These are phyloP conservation scores for Capromys pilorides DNA, from an alignment of 2,797 vertebrate genomes.

Conservation along the genomic window DNA sequence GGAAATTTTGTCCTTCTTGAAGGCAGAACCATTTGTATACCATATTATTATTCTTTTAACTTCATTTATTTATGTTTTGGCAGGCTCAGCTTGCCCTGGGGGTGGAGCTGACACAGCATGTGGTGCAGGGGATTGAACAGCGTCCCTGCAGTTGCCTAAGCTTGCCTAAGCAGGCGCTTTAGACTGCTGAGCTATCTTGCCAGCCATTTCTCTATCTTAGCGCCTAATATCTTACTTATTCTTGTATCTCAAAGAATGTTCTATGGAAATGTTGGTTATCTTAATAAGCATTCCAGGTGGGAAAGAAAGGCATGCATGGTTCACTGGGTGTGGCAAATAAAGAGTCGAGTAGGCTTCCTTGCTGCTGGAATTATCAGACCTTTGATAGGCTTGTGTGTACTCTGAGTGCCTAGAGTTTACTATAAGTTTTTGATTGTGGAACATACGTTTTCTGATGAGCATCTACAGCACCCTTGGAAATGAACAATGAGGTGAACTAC, in stretches of 20 bases:
- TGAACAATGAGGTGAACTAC: background rate
- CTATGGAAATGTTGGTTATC: background rate
- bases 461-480: background rate
- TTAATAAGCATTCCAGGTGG: background rate
- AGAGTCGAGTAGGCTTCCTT: background rate
- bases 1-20: background rate
- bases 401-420: background rate
- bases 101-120: too few relatives aligned
- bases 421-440: background rate
- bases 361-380: background rate
- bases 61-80: too few relatives aligned
- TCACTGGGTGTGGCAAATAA: background rate
- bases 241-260: background rate
- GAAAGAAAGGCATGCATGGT: background rate
- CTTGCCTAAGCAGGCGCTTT: too few relatives aligned
- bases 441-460: background rate
- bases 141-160: too few relatives aligned
- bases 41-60: too few relatives aligned
- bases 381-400: background rate
- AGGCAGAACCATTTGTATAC: background rate
- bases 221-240: background rate
- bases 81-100: too few relatives aligned
- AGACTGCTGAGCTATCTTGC: too few relatives aligned
- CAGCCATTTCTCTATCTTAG: background rate
- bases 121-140: too few relatives aligned